These are phyloP conservation scores for Thaleichthys pacificus DNA, from an alignment of 2,797 vertebrate species.

Conservation along the genomic window DNA sequence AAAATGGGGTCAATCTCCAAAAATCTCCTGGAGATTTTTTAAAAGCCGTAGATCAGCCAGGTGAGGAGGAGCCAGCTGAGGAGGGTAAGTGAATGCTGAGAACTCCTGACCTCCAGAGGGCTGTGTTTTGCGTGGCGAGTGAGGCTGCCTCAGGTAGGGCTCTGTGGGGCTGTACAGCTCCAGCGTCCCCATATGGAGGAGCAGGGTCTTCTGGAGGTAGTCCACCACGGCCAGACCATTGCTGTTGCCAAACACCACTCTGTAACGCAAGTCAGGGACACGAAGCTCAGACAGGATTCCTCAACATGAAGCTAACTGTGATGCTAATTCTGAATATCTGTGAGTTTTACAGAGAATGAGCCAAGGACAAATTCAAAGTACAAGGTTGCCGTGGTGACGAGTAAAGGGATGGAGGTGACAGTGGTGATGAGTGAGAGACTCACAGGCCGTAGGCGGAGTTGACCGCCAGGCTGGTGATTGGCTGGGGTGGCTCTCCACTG, in stretches of 20 bases:
- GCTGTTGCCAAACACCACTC: conserved; percentile 96
- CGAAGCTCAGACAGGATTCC: background rate
- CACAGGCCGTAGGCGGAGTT: conserved; percentile 96
- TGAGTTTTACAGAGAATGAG: background rate
- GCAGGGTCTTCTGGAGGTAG: conserved; percentile 93
- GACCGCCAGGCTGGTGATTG: conserved; percentile 92
- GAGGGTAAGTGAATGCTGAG: background rate
- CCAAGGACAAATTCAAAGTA: background rate
- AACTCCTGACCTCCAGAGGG: conserved; percentile 87
- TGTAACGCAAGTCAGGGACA: conserved; percentile 50
- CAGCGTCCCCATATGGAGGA: conserved; percentile 88
- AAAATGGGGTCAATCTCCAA: no score
- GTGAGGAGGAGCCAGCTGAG: background rate
- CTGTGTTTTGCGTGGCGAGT: conserved; percentile 90
- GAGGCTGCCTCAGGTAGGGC: conserved; percentile 88
- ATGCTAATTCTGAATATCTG: background rate
- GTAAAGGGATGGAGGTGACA: no score
- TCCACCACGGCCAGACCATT: conserved; percentile 94
- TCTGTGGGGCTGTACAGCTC: conserved; percentile 92
- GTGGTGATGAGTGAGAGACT: conserved; percentile 60
- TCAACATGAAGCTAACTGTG: background rate
- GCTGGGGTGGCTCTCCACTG: conserved; percentile 95
- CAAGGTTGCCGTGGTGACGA: background rate
- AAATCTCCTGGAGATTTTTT: no score
- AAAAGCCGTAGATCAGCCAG: background rate